Base-by-base conservation (phyloP, 2,113 vertebrate species). In the Hyaena hyaena region DNA sequence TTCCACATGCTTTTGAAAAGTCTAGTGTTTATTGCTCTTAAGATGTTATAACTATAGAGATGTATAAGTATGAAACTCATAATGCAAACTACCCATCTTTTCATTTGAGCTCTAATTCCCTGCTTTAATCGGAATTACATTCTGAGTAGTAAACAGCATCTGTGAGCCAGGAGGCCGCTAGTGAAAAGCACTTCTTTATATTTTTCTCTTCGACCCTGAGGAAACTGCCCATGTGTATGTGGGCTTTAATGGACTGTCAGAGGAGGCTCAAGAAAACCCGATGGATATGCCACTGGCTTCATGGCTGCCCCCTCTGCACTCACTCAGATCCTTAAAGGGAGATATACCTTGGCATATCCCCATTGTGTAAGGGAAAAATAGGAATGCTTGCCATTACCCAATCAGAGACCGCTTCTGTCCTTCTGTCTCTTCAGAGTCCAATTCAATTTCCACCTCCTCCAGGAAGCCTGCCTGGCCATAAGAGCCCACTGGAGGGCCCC, bases 1-100 rank as follows among this genome's bases (percentile, higher is more conserved):
- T 87, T 96, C 55, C 63, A 85, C 45, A 93, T 96, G 91, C 77
- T 93, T 82, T 43, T 97, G 95, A 93, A 98, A 94, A 93, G 85
- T 85, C 65, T 94, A 85, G 69, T 97, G 93, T 97, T 97, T 95
- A 94, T 73, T 53, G 71, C 95, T 82, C 63, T 53, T 92, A 73
- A 96, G 66, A 95, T 50, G 76, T 93, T 88, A 68, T 55, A 88
- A 71, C 58, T 61, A 76, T 15, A 71, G 91, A 66, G 76, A 89
- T 63, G 24, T 28, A 73, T 79, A 82, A 97, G 77, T 76, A 89
- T 91, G 82, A 92, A 93, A 73, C 69, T 77, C 73, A 43, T 73
- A 66, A 77, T 63, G 82, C 45, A 92, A 90, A 88, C 71, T 55
- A 65, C 24, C 31, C n/a, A 43, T 45, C 39, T 93, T 93, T 96